A percentile compares a stretch with the other conserved stretches of the same genome.
These are phyloP conservation scores for Aphrophora alni DNA, from an alignment of 2,888 invertebrate genomes.

Conservation along the genomic window DNA sequence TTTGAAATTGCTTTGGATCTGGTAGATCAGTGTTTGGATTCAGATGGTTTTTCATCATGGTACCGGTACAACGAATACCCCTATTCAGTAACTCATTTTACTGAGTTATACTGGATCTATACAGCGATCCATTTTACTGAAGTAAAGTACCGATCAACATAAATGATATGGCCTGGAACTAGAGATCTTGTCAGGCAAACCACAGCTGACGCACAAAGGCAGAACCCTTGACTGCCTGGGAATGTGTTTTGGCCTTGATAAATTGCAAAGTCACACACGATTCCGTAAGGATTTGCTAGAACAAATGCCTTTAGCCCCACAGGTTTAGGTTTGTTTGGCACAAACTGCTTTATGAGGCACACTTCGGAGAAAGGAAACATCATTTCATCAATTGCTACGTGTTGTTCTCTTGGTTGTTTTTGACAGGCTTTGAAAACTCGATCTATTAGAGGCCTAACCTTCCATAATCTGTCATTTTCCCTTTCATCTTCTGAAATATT, in stretches of 20 bases:
- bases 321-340: slow-evolving; percentile 15
- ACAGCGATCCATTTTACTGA: background rate
- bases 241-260: slow-evolving; percentile 4
- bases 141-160: slow-evolving; percentile 25
- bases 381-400: slow-evolving; percentile 18
- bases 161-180: slow-evolving; percentile 30
- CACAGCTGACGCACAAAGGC: slow-evolving; percentile 10
- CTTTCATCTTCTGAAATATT: background rate
- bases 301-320: slow-evolving; percentile 18
- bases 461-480: slow-evolving; percentile 10
- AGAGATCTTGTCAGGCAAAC: slow-evolving; percentile 10
- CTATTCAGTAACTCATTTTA: background rate
- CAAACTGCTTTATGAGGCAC: slow-evolving; percentile 15
- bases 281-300: slow-evolving; percentile 11
- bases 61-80: background rate
- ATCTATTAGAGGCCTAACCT: slow-evolving; percentile 10
- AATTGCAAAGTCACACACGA: slow-evolving; percentile 12
- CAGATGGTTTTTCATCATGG: background rate
- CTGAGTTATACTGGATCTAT: no score
- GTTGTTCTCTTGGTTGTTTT: background rate
- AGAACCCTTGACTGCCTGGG: background rate
- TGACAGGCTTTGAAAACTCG: slow-evolving; percentile 11
- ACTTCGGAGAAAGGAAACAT: slow-evolving; percentile 16
- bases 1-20: no score
- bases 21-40: no score